A percentile compares a stretch with the other conserved stretches of the same genome.
Conservation (phyloP, 2,888 invertebrate genomes). For the Troilus luridus region DNA sequence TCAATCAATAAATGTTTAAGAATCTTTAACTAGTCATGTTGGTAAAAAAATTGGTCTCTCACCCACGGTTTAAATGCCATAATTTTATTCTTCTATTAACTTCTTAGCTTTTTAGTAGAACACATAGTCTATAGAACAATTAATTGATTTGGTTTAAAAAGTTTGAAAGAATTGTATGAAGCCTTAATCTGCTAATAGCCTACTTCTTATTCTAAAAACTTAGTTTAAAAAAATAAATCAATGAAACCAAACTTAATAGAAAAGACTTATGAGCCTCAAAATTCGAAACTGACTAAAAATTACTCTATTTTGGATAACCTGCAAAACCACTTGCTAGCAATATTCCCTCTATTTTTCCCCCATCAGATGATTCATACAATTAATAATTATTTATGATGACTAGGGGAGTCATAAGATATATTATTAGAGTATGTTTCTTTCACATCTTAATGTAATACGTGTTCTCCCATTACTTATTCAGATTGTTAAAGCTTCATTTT, state of each 20-base stretch:
- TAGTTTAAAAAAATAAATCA: background rate
- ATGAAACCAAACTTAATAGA: background rate
- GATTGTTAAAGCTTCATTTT: background rate
- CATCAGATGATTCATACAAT: background rate
- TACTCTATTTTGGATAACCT: background rate
- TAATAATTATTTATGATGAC: background rate
- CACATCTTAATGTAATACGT: background rate
- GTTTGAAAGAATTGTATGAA: background rate
- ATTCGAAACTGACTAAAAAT: background rate
- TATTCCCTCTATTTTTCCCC: background rate
- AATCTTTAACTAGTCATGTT: slow-evolving; percentile 5
- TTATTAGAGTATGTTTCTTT: background rate
- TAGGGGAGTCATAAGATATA: background rate
- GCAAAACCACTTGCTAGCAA: too few species aligned
- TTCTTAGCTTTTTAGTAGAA: too few species aligned
- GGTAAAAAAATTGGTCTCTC: background rate
- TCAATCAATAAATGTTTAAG: background rate
- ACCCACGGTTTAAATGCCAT: background rate
- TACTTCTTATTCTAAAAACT: background rate
- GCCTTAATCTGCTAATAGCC: background rate
- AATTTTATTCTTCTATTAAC: background rate
- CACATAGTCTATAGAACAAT: background rate
- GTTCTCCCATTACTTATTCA: background rate
- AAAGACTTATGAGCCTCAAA: background rate
- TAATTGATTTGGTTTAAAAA: background rate